phyloP scores from a whole-genome alignment of 2,888 invertebrate species.

The Phlogophora meticulosa region DNA sequence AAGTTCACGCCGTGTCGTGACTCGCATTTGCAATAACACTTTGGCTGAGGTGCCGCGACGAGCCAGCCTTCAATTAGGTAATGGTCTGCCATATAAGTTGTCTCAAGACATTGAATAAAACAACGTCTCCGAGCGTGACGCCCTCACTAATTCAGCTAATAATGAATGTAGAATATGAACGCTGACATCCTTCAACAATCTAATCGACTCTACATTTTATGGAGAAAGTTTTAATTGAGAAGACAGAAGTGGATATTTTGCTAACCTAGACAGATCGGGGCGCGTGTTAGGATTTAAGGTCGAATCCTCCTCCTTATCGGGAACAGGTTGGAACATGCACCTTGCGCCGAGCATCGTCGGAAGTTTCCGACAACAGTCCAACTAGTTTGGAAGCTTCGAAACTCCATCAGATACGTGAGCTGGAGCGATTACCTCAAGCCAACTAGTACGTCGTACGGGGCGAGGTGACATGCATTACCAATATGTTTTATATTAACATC shows the following conservation, averaged over 20 bases:
- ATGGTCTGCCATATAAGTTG: conserved; percentile 75
- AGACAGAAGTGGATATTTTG: conserved; percentile 73
- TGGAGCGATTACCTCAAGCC: conserved; percentile 83
- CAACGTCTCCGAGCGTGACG: conserved; percentile 60
- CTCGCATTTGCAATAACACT: conserved; percentile 82
- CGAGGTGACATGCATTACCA: conserved; percentile 70
- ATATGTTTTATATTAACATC: conserved; percentile 64
- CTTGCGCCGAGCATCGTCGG: conserved; percentile 81
- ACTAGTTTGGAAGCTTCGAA: conserved; percentile 89
- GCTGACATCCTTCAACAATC: conserved; percentile 38
- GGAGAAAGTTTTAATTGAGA: conserved; percentile 83
- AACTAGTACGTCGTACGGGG: conserved; percentile 51
- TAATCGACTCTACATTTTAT: conserved; percentile 55
- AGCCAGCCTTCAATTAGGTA: conserved; percentile 79
- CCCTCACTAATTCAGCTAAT: conserved; percentile 58
- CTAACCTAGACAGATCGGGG: conserved; percentile 68
- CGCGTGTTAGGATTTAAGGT: conserved; percentile 85
- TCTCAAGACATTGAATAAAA: conserved; percentile 72
- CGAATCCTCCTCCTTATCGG: conserved; percentile 85
- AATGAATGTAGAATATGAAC: conserved; percentile 49
- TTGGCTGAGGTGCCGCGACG: conserved; percentile 72
- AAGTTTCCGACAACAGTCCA: conserved; percentile 88
- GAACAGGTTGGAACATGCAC: conserved; percentile 84
- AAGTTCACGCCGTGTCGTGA: conserved; percentile 85
- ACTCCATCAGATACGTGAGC: conserved; percentile 90